phyloP scores from a whole-genome alignment of 2,113 vertebrate species.

The Pongo pygmaeus region DNA sequence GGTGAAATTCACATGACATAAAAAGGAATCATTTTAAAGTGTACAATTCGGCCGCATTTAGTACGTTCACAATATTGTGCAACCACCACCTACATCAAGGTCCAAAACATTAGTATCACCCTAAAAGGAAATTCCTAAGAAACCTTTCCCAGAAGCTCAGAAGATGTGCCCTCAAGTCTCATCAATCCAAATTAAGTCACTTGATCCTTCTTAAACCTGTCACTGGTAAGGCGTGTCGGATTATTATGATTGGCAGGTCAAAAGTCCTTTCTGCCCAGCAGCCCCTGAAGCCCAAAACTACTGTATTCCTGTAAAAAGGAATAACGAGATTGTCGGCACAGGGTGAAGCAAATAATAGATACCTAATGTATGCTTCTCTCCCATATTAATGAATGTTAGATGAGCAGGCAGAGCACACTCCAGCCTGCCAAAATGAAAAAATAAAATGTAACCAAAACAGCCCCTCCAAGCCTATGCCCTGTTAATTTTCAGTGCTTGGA shows the following conservation, averaged over 20 bases:
- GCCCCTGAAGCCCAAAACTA: neutral
- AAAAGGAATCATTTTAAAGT: neutral
- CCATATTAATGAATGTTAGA: neutral
- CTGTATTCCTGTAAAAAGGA: neutral
- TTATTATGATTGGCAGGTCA: neutral
- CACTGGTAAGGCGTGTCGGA: neutral
- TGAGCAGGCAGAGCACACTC: neutral
- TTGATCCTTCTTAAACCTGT: neutral
- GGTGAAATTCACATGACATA: neutral
- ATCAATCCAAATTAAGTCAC: neutral
- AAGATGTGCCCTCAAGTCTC: neutral
- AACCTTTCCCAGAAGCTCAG: neutral
- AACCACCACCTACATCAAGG: neutral
- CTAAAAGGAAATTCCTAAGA: neutral
- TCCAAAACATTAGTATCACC: neutral
- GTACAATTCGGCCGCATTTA: neutral
- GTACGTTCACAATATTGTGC: neutral
- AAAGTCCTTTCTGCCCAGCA: neutral
- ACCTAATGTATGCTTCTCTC: neutral
- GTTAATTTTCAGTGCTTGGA: neutral
- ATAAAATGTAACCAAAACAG: neutral
- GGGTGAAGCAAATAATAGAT: neutral
- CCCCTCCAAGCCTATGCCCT: neutral
- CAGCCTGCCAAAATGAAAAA: neutral
- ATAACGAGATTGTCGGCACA: neutral